Percentiles rank a stretch among this genome's conserved stretches.
Evolutionary conservation across 2,888 invertebrate genomes (phyloP).

Genomic region (Caenorhabditis sulstoni): DNA sequence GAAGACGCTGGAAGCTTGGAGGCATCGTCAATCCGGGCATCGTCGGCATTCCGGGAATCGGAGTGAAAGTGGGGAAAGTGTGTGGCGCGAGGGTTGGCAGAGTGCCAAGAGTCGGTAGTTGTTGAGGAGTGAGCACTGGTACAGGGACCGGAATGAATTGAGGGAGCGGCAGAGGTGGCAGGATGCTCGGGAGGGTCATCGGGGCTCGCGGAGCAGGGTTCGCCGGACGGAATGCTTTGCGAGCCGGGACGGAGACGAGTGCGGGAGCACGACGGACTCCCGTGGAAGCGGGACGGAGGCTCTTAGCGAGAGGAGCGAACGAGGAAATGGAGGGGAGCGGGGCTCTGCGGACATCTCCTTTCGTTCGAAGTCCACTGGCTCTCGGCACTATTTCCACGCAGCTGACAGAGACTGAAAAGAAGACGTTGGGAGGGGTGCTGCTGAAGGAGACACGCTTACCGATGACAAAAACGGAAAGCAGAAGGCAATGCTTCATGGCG

Average conservation of each 20-base stretch:
- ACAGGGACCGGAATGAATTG: slow-evolving; percentile 62
- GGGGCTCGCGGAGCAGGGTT: slow-evolving; percentile 20
- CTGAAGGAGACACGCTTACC: slow-evolving; percentile 39
- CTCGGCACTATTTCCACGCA: slow-evolving; percentile 42
- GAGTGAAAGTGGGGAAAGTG: slow-evolving; percentile 61
- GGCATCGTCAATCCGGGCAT: slow-evolving; percentile 69
- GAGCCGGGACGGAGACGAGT: slow-evolving; percentile 27
- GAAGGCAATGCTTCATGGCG: slow-evolving; percentile 25
- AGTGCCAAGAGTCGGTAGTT: slow-evolving; percentile 28
- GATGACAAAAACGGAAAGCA: slow-evolving; percentile 51
- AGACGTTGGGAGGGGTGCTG: too few species aligned
- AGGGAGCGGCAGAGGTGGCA: slow-evolving; percentile 39
- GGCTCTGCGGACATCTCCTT: slow-evolving; percentile 47
- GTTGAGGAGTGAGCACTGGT: slow-evolving; percentile 46
- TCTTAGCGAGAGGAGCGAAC: slow-evolving; percentile 56
- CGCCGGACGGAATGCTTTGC: slow-evolving; percentile 22
- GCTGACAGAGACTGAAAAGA: slow-evolving; percentile 19
- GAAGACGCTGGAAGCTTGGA: slow-evolving; percentile 66
- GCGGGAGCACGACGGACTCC: slow-evolving; percentile 64
- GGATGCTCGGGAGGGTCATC: slow-evolving; percentile 42
- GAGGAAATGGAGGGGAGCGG: slow-evolving; percentile 49
- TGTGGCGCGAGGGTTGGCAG: slow-evolving; percentile 59
- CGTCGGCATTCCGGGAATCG: slow-evolving; percentile 64
- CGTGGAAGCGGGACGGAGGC: slow-evolving; percentile 54
- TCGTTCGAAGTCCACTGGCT: slow-evolving; percentile 42